Evolutionary conservation across 2,888 invertebrate species (phyloP).

Genomic region (Apamea monoglypha): DNA sequence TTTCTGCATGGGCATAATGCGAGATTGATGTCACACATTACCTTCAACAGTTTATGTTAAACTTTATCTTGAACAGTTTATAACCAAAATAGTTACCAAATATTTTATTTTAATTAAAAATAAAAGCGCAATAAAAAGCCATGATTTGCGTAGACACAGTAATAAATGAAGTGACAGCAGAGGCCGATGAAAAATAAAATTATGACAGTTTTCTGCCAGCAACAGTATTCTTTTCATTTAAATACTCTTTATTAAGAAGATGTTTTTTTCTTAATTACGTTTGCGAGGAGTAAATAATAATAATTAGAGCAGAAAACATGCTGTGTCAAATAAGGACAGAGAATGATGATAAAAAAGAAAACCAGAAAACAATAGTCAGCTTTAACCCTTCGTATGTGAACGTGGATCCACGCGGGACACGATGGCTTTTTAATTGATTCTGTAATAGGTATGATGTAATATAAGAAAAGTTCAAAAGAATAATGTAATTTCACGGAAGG

Average conservation of each 20-base stretch:
- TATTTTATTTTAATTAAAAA: neutral
- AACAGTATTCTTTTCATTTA: neutral
- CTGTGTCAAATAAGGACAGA: too few relatives aligned
- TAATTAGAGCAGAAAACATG: too few relatives aligned
- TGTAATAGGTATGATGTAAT: too few relatives aligned
- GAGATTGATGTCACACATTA: constrained; percentile 1
- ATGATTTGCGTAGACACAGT: constrained; percentile 6
- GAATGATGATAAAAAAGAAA: too few relatives aligned
- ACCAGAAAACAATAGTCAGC: too few relatives aligned
- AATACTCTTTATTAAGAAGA: neutral
- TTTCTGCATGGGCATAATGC: constrained; percentile 63
- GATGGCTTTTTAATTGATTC: too few relatives aligned
- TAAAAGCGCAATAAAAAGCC: neutral
- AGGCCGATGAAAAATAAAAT: neutral
- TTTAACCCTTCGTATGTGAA: too few relatives aligned
- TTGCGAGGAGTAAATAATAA: too few relatives aligned
- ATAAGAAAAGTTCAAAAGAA: too few relatives aligned
- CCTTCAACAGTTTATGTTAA: neutral
- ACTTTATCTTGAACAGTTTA: constrained; percentile 5
- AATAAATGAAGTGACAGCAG: constrained; percentile 25
- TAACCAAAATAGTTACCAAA: constrained; percentile 7
- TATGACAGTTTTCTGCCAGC: constrained; percentile 29
- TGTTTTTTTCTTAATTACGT: too few relatives aligned
- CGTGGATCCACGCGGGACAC: too few relatives aligned
- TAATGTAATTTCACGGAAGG: too few relatives aligned